Evolutionary conservation across 2,113 vertebrate genomes (phyloP).

Genomic region (Procavia capensis): DNA sequence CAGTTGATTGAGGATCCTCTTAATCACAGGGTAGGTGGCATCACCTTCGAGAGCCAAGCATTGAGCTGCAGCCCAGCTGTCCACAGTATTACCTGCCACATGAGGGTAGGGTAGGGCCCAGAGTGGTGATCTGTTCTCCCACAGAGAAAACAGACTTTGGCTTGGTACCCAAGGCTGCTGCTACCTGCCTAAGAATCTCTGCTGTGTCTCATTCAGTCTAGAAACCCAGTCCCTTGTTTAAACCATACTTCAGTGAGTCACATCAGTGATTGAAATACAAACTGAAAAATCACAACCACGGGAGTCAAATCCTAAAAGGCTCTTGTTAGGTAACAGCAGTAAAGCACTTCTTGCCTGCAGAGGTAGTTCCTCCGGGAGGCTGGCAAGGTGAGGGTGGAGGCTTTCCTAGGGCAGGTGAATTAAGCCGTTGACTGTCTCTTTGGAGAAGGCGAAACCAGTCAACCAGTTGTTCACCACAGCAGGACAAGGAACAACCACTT

Average conservation of each 20-base stretch:
- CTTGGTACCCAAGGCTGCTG: not conserved
- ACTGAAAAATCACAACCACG: not conserved
- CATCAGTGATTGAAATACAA: constrained; percentile 27
- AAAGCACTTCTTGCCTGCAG: not conserved
- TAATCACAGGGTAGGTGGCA: constrained; percentile 81
- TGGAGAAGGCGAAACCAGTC: not conserved
- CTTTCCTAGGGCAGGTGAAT: not conserved
- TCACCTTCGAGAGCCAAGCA: constrained; percentile 86
- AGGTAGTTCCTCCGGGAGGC: not conserved
- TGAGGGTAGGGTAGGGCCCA: not conserved
- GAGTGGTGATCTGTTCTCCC: not conserved
- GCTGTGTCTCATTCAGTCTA: not conserved
- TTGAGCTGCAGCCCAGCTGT: constrained; percentile 90
- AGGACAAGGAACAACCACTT: not conserved
- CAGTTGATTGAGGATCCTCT: constrained; percentile 86
- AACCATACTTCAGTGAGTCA: not conserved
- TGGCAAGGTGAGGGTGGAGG: not conserved
- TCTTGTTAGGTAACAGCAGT: not conserved
- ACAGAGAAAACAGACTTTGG: not conserved
- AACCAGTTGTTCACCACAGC: not conserved
- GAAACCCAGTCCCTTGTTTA: not conserved
- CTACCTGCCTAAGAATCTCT: not conserved
- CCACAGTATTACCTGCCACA: constrained; percentile 80
- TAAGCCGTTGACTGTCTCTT: not conserved
- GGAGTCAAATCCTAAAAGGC: constrained; percentile 20